Conservation (phyloP, 2,797 vertebrate genomes). For the Rousettus madagascariensis region DNA sequence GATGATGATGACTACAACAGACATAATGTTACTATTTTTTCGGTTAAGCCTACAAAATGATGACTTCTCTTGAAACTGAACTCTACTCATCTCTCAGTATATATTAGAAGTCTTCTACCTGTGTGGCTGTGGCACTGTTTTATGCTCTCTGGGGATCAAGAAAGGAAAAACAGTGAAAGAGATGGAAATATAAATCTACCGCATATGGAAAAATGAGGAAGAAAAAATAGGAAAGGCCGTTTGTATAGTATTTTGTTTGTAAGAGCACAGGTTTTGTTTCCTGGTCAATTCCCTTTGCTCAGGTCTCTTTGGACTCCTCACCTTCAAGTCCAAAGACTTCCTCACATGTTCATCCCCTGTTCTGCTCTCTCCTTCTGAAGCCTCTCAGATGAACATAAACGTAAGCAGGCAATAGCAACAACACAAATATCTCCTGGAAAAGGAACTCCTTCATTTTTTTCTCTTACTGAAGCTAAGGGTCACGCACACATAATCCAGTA, state of each 20-base stretch:
- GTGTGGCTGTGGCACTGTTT: neutral
- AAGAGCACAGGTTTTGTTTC: neutral
- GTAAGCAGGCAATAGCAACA: neutral
- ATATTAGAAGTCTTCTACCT: neutral
- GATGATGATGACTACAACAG: neutral
- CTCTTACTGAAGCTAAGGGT: neutral
- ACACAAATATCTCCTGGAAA: neutral
- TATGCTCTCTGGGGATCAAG: neutral
- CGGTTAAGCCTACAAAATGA: neutral
- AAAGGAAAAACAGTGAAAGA: neutral
- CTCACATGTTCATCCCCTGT: neutral
- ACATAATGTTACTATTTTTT: neutral
- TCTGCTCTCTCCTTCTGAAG: neutral
- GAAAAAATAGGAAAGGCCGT: neutral
- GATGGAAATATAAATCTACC: neutral
- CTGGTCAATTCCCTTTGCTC: neutral
- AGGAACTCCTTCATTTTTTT: neutral
- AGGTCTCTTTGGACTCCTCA: neutral
- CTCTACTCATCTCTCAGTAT: neutral
- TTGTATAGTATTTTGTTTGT: neutral
- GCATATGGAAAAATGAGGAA: neutral
- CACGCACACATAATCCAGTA: neutral
- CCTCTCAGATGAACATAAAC: neutral
- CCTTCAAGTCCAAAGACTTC: neutral
- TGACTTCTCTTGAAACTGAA: neutral